phyloP scores from a whole-genome alignment of 2,113 vertebrate genomes.

The Turnix velox region DNA sequence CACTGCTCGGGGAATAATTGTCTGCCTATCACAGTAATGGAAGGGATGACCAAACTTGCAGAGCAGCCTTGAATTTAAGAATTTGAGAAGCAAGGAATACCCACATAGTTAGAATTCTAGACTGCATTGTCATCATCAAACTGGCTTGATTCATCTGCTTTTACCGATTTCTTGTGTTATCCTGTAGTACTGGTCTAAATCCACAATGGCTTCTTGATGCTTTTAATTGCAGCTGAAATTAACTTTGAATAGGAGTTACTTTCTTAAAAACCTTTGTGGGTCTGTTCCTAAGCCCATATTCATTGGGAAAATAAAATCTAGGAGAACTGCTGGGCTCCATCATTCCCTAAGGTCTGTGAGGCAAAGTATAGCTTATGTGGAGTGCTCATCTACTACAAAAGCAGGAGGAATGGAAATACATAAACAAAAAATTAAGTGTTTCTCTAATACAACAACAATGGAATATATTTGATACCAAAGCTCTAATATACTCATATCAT shows the following conservation, averaged over 20 bases:
- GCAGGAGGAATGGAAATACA: not conserved
- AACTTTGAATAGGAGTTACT: not conserved
- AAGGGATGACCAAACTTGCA: not conserved
- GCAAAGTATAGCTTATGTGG: not conserved
- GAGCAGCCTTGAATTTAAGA: not conserved
- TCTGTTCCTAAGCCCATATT: not conserved
- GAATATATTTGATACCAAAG: not conserved
- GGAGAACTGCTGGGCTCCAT: not conserved
- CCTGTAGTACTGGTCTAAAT: not conserved
- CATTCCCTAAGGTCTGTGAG: not conserved
- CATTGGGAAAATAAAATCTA: not conserved
- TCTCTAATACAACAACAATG: not conserved
- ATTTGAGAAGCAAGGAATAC: not conserved
- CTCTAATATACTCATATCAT: not conserved
- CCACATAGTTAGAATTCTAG: not conserved
- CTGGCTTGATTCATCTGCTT: not conserved
- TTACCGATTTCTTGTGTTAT: not conserved
- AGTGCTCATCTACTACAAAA: not conserved
- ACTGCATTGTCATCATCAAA: not conserved
- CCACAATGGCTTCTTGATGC: not conserved
- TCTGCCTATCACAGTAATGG: not conserved
- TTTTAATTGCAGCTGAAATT: not conserved
- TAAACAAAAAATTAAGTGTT: not conserved
- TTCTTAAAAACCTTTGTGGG: not conserved
- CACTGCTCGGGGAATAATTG: not conserved